A percentile compares a stretch with the other conserved stretches of the same genome.
Conservation (phyloP, 2,797 vertebrate genomes). For the Lepidocolaptes lacrymiger region DNA sequence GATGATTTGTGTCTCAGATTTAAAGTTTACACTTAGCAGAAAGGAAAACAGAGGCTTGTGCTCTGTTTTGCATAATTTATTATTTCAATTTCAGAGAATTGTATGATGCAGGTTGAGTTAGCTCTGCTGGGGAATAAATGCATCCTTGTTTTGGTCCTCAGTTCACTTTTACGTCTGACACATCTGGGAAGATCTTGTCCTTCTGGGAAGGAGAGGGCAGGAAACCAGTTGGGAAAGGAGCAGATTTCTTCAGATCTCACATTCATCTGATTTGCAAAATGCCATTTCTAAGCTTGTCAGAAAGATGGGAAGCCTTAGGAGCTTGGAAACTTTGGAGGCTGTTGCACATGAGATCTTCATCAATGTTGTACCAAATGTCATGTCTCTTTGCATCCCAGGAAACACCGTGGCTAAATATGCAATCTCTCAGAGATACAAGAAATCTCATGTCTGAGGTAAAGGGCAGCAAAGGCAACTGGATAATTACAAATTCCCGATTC, state of each 20-base stretch:
- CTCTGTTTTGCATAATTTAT: neutral
- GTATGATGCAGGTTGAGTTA: neutral
- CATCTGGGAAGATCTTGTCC: neutral
- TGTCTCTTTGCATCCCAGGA: neutral
- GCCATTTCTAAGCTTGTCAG: neutral
- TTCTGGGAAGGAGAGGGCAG: neutral
- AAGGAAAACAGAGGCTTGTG: neutral
- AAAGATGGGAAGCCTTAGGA: neutral
- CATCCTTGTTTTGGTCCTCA: slow-evolving; percentile 4
- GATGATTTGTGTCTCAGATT: neutral
- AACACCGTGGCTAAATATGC: neutral
- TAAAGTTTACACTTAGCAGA: neutral
- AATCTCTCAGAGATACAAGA: neutral
- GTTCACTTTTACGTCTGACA: slow-evolving; percentile 18
- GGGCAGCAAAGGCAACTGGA: neutral
- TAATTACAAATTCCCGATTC: neutral
- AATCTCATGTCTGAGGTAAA: neutral
- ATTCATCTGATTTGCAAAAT: neutral
- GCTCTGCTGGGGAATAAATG: neutral
- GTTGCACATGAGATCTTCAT: neutral
- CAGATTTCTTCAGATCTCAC: slow-evolving; percentile 24
- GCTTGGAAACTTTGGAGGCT: neutral
- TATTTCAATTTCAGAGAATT: neutral
- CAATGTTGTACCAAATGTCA: neutral
- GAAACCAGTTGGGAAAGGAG: neutral